These are phyloP conservation scores for Aphaenogaster ashmeadi DNA, from an alignment of 1,140 invertebrate species.

Conservation along the genomic window DNA sequence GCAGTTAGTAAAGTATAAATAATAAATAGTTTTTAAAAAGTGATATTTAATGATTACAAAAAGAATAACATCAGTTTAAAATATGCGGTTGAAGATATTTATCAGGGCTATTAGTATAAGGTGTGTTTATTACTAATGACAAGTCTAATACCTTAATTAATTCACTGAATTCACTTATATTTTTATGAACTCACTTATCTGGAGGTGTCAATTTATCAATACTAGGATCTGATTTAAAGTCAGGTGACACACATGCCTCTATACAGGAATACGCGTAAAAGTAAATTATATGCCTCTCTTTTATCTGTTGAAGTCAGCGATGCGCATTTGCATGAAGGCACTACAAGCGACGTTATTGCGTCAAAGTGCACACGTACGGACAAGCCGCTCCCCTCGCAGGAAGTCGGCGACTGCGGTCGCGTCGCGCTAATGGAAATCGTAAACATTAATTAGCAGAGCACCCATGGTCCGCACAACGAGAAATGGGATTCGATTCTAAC, in stretches of 20 bases:
- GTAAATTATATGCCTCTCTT: slow-evolving; percentile 29
- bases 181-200: background rate
- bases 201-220: background rate
- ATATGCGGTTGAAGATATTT: background rate
- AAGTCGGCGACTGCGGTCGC: slow-evolving; percentile 79
- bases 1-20: background rate
- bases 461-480: slow-evolving; percentile 70
- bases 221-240: background rate
- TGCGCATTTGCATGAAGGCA: slow-evolving; percentile 58
- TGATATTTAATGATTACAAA: background rate
- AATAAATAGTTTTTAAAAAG: background rate
- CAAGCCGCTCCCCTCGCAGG: slow-evolving; percentile 70
- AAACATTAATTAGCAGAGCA: slow-evolving; percentile 83
- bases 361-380: slow-evolving; percentile 47
- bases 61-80: background rate
- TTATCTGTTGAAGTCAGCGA: slow-evolving; percentile 16
- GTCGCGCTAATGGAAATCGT: slow-evolving; percentile 83
- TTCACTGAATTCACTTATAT: background rate
- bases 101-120: background rate
- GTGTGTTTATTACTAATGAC: background rate
- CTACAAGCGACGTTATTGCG: slow-evolving; percentile 33
- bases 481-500: slow-evolving; percentile 76
- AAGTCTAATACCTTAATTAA: slow-evolving; percentile 14
- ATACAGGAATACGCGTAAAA: slow-evolving; percentile 23
- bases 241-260: background rate